These are phyloP conservation scores for Pristis pectinata DNA, from an alignment of 2,797 vertebrate genomes.

Conservation along the genomic window DNA sequence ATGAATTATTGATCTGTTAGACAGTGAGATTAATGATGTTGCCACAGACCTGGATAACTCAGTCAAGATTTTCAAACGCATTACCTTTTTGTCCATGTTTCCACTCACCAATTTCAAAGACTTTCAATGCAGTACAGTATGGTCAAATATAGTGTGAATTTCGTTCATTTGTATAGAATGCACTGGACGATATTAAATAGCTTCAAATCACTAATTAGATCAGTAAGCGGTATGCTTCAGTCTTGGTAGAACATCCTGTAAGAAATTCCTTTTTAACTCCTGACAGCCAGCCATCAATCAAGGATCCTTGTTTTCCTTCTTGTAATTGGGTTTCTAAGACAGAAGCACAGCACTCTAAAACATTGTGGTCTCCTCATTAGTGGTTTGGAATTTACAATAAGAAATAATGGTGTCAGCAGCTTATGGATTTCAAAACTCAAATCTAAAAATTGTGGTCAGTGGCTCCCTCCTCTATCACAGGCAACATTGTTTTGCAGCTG, in stretches of 20 bases:
- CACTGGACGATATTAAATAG: neutral
- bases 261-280: neutral
- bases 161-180: neutral
- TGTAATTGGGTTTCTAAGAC: neutral
- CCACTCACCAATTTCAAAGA: neutral
- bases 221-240: neutral
- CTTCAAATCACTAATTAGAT: neutral
- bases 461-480: no score
- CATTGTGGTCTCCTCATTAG: neutral
- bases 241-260: neutral
- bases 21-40: neutral
- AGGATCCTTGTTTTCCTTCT: neutral
- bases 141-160: neutral
- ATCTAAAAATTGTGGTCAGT: no score
- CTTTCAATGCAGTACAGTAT: neutral
- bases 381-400: no score
- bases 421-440: no score
- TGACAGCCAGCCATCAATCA: neutral
- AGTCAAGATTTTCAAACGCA: neutral
- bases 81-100: neutral
- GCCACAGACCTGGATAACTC: neutral
- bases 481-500: no score
- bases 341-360: neutral
- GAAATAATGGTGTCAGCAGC: no score
- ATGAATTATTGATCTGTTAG: conserved; percentile 6